These are phyloP conservation scores for Hydrocynus forskahlii DNA, from an alignment of 2,797 vertebrate species.

Conservation along the genomic window DNA sequence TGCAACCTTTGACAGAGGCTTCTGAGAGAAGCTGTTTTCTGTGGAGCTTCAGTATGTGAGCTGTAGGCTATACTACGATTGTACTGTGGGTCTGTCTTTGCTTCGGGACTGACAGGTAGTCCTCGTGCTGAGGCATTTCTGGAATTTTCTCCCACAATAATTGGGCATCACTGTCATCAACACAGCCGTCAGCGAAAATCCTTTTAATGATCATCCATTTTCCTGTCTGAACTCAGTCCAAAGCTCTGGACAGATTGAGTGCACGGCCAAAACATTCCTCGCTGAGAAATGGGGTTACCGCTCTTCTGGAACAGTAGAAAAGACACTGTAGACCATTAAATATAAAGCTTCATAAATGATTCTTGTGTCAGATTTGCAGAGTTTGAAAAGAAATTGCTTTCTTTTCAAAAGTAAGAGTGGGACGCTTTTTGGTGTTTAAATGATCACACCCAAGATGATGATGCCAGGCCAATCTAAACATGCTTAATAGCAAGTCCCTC, in stretches of 20 bases:
- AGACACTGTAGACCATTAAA: not conserved
- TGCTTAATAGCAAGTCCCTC: not conserved
- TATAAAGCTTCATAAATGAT: too few relatives aligned
- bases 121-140: constrained; percentile 26
- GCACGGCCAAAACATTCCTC: constrained; percentile 3
- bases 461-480: not conserved
- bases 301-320: not conserved
- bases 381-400: too few relatives aligned
- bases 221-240: constrained; percentile 29
- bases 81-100: not conserved
- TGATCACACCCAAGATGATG: not conserved
- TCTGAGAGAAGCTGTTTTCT: not conserved
- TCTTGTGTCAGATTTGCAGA: not conserved
- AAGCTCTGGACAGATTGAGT: not conserved
- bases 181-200: constrained; percentile 22
- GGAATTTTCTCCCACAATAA: constrained; percentile 34
- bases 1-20: not conserved
- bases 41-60: not conserved
- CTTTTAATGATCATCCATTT: constrained; percentile 23
- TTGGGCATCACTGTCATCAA: constrained; percentile 30
- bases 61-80: not conserved
- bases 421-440: too few relatives aligned
- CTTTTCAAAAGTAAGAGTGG: too few relatives aligned
- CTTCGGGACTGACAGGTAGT: constrained; percentile 25
- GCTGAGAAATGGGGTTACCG: too few relatives aligned